Percentiles rank a stretch among this genome's conserved stretches.
Conservation (phyloP, 1,140 invertebrate species). For the Babylonia areolata region DNA sequence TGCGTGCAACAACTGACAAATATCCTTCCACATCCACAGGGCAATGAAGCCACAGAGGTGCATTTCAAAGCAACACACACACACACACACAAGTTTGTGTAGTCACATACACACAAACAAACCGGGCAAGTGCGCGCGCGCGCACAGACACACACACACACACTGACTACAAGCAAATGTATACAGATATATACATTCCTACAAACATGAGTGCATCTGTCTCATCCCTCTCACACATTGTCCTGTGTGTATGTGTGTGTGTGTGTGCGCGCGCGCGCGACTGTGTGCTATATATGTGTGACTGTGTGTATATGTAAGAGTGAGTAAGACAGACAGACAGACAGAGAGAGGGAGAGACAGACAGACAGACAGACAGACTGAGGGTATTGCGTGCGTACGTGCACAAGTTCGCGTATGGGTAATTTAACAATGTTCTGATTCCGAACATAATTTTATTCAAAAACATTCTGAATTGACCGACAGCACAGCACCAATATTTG, state of each 20-base stretch:
- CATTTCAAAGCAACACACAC: not conserved
- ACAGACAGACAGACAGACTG: too few species aligned
- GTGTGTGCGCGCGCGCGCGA: not conserved
- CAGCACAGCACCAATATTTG: too few species aligned
- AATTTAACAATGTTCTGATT: too few species aligned
- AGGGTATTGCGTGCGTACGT: too few species aligned
- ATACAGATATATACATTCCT: not conserved
- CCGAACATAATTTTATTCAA: too few species aligned
- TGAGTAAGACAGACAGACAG: not conserved
- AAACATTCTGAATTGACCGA: too few species aligned
- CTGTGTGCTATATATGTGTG: not conserved
- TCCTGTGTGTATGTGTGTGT: not conserved
- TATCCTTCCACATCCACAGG: not conserved
- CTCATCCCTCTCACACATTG: not conserved
- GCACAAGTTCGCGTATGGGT: too few species aligned
- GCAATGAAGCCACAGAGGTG: not conserved
- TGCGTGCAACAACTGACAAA: slow-evolving; percentile 1
- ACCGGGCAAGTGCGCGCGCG: not conserved
- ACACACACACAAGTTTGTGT: not conserved
- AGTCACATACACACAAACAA: not conserved
- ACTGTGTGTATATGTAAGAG: not conserved
- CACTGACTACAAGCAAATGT: not conserved
- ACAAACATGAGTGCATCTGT: too few species aligned
- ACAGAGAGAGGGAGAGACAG: too few species aligned
- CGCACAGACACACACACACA: not conserved